phyloP scores from a whole-genome alignment of 2,113 vertebrate species.

The Philantomba maxwellii region DNA sequence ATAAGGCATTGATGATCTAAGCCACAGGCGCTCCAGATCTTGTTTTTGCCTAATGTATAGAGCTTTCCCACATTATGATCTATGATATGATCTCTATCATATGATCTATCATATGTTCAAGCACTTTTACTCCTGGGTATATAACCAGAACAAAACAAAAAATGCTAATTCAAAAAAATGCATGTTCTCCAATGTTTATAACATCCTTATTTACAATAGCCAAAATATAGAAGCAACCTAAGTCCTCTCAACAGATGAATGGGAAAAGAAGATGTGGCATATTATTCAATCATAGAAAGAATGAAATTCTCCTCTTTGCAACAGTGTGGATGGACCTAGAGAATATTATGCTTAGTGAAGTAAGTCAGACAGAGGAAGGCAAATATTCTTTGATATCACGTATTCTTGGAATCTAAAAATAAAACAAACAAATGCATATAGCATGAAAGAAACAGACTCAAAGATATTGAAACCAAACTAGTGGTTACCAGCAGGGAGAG shows the following conservation, averaged over 20 bases:
- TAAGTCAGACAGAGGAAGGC: background rate
- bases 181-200: background rate
- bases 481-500: background rate
- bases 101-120: background rate
- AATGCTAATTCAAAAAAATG: background rate
- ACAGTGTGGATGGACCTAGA: background rate
- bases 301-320: background rate
- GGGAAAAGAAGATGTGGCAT: background rate
- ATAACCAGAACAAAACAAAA: background rate
- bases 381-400: background rate
- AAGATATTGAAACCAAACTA: background rate
- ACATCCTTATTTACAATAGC: background rate
- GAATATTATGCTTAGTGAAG: background rate
- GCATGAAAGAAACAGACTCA: background rate
- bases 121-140: background rate
- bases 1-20: background rate
- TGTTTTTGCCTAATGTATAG: background rate
- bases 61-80: background rate
- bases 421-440: background rate
- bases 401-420: background rate
- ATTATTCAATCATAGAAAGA: background rate
- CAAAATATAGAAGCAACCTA: background rate
- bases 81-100: background rate
- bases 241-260: background rate
- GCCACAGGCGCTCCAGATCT: background rate